phyloP scores from a whole-genome alignment of 2,113 vertebrate genomes.

The Ochotona curzoniae region DNA sequence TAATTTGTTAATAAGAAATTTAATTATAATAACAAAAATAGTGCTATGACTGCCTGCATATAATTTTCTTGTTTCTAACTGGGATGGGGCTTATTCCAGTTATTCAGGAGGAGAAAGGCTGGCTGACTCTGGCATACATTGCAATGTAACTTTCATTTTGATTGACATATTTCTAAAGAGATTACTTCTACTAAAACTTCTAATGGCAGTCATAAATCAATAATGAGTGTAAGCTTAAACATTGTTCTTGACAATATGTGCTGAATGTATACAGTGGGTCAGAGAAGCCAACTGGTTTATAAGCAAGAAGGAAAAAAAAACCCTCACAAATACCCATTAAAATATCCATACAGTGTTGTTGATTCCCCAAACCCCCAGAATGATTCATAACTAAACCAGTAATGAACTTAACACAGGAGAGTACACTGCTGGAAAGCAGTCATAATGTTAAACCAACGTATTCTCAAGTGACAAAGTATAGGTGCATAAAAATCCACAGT shows the following conservation, averaged over 20 bases:
- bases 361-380: neutral
- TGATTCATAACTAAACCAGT: neutral
- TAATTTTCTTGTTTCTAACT: slow-evolving; percentile 23
- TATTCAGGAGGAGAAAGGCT: slow-evolving; percentile 3
- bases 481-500: neutral
- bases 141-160: slow-evolving; percentile 44
- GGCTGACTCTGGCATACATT: neutral
- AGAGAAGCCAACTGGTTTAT: neutral
- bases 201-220: neutral
- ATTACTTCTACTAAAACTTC: slow-evolving; percentile 51
- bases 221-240: neutral
- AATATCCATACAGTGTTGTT: accelerated
- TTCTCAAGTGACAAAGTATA: neutral
- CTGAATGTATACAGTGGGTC: neutral
- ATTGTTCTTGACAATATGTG: neutral
- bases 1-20: slow-evolving; percentile 28
- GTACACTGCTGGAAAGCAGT: neutral
- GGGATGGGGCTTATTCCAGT: neutral
- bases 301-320: neutral
- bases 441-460: neutral
- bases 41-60: slow-evolving; percentile 11
- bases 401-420: neutral
- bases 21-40: slow-evolving; percentile 36
- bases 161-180: slow-evolving; percentile 41
- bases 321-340: neutral